Evolutionary conservation across 2,113 vertebrate genomes (phyloP), one percentile per base, ranked within the genome.

Genomic region (Caracal caracal): DNA sequence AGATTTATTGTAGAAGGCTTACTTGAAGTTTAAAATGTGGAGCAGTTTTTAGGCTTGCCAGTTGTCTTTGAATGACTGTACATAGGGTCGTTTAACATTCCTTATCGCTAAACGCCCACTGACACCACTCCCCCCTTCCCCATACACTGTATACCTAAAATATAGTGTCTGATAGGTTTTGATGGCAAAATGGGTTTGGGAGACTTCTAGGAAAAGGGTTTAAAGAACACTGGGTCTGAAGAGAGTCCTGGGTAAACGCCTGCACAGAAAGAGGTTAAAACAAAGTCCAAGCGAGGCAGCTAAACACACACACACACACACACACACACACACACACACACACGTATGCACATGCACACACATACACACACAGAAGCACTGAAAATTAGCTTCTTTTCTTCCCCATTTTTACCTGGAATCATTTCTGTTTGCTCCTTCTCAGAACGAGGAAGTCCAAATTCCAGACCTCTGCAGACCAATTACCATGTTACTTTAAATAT

Each of bases 371-470:
- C 1, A 80, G 65, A 91, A 92, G 15, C 51, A 63, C 61, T 92
- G 10, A 73, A 88, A 82, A 43, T 30, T 66, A 79, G 33, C 15
- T 92, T 61, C 33, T 61, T 33, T 37, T 61, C 80, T 53, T 12
- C 78, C 78, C 51, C 15, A 22, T 78, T 95, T 76, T 79, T 85
- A 2, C 53, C 63, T 68, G 24, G 13, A 96, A 95, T 63, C 24
- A 89, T 53, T 92, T 93, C 43, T 91, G n/a, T 82, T 91, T 40
- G 53, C 10, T 51, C 30, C 26, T 40, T 83, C 40, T 87, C 28
- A 82, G 71, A 92, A 90, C 3, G 82, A 73, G 33, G 28, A 90
- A 82, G 88, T 89, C 35, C 73, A 89, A 82, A 89, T 88, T 88
- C 87, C 17, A 76, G n/a, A 84, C 49, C 19, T 75, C n/a, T 79